Conservation (phyloP, 2,113 vertebrate species). For the Peromyscus californicus region DNA sequence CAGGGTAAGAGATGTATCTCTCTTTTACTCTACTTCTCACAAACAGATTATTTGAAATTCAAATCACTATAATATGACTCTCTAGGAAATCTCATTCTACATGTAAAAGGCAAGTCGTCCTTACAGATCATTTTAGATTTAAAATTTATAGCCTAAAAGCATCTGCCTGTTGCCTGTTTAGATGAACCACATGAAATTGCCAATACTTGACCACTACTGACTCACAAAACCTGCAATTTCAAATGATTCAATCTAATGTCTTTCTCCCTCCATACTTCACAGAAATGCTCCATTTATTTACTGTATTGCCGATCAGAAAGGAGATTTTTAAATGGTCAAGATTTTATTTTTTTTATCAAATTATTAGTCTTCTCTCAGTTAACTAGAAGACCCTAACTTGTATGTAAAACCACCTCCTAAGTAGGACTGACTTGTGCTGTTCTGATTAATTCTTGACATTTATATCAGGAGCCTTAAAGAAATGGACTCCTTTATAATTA, state of each 20-base stretch:
- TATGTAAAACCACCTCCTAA: background rate
- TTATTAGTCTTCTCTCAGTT: background rate
- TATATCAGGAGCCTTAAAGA: background rate
- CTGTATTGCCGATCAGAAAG: background rate
- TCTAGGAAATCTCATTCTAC: slow-evolving; percentile 17
- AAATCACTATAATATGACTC: slow-evolving; percentile 41
- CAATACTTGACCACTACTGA: background rate
- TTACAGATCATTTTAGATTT: slow-evolving; percentile 7
- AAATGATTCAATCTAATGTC: background rate
- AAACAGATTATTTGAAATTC: slow-evolving; percentile 52
- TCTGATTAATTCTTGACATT: slow-evolving; percentile 20
- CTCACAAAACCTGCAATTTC: slow-evolving; percentile 24
- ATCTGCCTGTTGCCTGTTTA: background rate
- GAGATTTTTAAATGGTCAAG: background rate
- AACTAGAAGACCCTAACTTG: slow-evolving; percentile 17
- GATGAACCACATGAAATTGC: background rate
- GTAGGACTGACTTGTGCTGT: background rate
- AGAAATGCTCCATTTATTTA: slow-evolving; percentile 38
- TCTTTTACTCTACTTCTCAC: background rate
- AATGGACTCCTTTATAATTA: background rate
- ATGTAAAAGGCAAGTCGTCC: background rate
- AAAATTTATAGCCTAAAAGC: slow-evolving; percentile 50
- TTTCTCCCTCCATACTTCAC: background rate
- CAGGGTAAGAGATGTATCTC: background rate
- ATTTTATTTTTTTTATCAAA: background rate